Conservation (phyloP, 2,888 invertebrate species). For the Pristionchus arcanus region DNA sequence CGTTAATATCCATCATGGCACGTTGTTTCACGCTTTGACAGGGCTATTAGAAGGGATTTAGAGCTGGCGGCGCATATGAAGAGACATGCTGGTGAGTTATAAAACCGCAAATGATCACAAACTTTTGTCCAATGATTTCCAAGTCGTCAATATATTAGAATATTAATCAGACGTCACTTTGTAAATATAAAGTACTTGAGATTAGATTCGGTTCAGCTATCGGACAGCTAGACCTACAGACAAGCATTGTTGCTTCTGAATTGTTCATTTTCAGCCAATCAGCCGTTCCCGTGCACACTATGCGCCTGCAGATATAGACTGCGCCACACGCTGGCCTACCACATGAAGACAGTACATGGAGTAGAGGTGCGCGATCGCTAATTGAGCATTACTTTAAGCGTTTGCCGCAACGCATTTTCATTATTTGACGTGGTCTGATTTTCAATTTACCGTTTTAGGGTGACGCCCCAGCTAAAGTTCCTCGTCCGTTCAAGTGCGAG, state of each 20-base stretch:
- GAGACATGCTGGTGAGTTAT: background rate
- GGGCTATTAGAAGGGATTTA: background rate
- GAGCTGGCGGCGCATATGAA: background rate
- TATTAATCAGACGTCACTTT: background rate
- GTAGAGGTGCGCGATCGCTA: too few relatives aligned
- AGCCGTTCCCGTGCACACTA: background rate
- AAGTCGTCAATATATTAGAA: background rate
- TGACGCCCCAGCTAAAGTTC: background rate
- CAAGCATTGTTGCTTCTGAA: too few relatives aligned
- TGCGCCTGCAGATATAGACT: background rate
- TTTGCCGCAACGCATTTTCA: too few relatives aligned
- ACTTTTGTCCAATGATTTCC: too few relatives aligned
- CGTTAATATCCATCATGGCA: background rate
- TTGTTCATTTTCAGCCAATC: background rate
- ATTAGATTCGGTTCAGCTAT: too few relatives aligned
- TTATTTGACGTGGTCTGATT: too few relatives aligned
- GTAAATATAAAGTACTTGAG: background rate
- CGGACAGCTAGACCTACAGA: too few relatives aligned
- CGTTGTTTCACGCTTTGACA: background rate
- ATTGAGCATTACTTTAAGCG: too few relatives aligned
- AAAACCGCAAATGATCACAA: too few relatives aligned
- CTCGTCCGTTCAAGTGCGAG: background rate
- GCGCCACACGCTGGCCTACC: background rate
- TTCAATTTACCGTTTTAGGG: too few relatives aligned
- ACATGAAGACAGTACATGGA: background rate